Evolutionary conservation across 2,113 vertebrate species (phyloP).

Genomic region (Halcyon senegalensis): DNA sequence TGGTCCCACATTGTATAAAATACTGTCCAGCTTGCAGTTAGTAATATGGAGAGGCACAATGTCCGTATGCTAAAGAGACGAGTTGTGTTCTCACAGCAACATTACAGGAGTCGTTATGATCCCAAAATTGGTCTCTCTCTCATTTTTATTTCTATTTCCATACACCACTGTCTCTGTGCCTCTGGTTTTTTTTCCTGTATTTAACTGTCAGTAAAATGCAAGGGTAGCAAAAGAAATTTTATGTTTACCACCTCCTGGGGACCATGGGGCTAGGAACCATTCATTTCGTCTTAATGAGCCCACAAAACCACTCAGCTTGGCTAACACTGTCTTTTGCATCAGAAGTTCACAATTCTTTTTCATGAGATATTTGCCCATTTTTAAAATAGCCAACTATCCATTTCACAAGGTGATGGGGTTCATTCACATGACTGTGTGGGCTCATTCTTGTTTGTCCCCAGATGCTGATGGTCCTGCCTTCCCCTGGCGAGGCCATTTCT

Average conservation of each 20-base stretch:
- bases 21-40: background rate
- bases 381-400: background rate
- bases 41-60: background rate
- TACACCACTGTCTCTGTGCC: background rate
- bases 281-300: background rate
- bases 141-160: background rate
- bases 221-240: background rate
- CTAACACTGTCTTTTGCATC: background rate
- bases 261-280: background rate
- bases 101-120: background rate
- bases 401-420: background rate
- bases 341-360: background rate
- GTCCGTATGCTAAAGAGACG: background rate
- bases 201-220: background rate
- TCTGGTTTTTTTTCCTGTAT: background rate
- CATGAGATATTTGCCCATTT: background rate
- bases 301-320: background rate
- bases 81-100: background rate
- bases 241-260: background rate
- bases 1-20: background rate
- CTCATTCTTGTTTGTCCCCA: background rate
- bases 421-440: fast-evolving
- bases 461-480: background rate
- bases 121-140: background rate
- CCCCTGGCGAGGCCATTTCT: background rate